Evolutionary conservation across 2,888 invertebrate species (phyloP), one percentile per base, ranked within the genome.

Genomic region (Drosophila acutilabella): DNA sequence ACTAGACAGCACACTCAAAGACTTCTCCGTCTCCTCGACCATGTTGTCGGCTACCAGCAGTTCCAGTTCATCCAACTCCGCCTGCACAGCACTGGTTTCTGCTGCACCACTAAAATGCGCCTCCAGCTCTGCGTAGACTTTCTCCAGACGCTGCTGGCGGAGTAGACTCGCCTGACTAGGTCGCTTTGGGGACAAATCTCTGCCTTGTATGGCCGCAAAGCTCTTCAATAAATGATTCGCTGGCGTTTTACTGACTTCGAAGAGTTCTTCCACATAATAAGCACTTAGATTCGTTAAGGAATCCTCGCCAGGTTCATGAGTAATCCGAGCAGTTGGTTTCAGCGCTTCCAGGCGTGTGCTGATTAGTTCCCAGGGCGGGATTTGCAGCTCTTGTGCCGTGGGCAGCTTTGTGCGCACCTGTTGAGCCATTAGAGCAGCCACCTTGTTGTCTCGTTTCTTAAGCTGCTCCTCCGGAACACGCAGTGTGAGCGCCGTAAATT

Each of bases 181-280:
- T 2, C 53, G 57, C 41, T 73, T 74, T 1, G 95, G 95, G 57
- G 95, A 94, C 11, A 86, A 78, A 52, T 95, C 95, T 64, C 96
- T 92, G 0, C 95, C 95, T 4, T 94, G 94, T 80, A 96, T 95
- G 50, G 92, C 84, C 23, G 92, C 90, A 94, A 95, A 95, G 82
- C 94, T 93, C 90, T 93, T 94, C n/a, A 96, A 89, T 58, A 95
- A 91, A 87, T 91, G 91, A 20, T 94, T 93, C 40, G 92, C 90
- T 74, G 91, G 92, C 47, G 89, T 84, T 47, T 56, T 79, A 38
- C 92, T 91, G 51, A 92, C 92, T 67, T 93, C 92, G 47, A 95
- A 81, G 47, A 94, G 89, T 61, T 92, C 87, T 16, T 90, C 72
- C 4, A 94, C 92, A 91, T 94, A 94, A 81, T 93, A 94, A n/a